Evolutionary conservation across 1,140 invertebrate species (phyloP), one percentile per base, ranked within the genome.

Genomic region (Neodiprion lecontei): DNA sequence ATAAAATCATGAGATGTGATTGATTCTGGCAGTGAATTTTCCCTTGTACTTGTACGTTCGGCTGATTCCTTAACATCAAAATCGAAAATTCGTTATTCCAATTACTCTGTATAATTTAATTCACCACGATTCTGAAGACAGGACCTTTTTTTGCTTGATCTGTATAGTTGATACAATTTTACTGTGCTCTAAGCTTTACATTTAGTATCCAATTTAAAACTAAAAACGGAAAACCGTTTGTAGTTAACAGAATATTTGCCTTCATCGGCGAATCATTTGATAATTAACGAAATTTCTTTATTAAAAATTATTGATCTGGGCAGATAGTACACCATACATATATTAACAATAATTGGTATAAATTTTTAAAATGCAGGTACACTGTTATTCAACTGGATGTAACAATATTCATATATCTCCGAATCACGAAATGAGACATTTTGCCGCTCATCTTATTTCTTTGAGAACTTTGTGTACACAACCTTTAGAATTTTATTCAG

Each of bases 311-410:
- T 73, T 69, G 68, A 40, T 40, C 28, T 40, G 28, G 28, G 5
- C 67, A 11, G 40, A 70, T 67, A 75, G 67, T 73, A 80, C 74
- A 79, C 73, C 73, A 53, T 76, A 72, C 17, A 82, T 77, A 80
- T 78, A 81, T 82, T 78, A 79, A 78, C 53, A 77, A 79, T 76
- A 77, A 69, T 76, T 74, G 72, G 40, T 80, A 76, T 72, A 73
- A 70, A 76, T 69, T 72, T 72, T 67, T 71, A 49, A 73, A 72
- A 82, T 75, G 69, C 80, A 81, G 81, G 78, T 80, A 80, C 79
- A 65, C 23, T 66, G n/a, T 66, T 48, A 40, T 40, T 40, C 28
- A 40, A 40, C 1, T 40, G 1, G 5, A 40, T 40, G 28, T 40
- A 40, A 40, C 28, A 40, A 40, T 40, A 40, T 40, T 40, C 28